These are phyloP conservation scores for Holothuria glaberrima DNA, from an alignment of 35 echinoderm and acorn worm species.

Conservation along the genomic window DNA sequence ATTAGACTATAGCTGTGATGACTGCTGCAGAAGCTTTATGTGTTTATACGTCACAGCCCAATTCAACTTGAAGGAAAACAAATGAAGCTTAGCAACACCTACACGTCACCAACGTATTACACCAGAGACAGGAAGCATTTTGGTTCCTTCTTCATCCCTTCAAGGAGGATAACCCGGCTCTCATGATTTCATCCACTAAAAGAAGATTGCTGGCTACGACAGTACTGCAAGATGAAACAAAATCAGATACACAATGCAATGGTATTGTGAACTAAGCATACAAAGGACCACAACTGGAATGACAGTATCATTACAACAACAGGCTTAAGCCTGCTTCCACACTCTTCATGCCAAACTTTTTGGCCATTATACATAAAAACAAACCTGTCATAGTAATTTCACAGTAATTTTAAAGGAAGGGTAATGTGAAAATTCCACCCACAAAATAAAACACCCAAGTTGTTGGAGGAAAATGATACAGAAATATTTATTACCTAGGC, in stretches of 20 bases:
- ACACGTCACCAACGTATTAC: conserved; percentile 35
- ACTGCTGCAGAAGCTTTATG: too few species aligned
- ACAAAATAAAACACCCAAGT: too few species aligned
- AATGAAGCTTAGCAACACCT: background rate
- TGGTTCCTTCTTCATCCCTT: conserved; percentile 64
- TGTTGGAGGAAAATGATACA: too few species aligned
- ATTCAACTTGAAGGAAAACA: too few species aligned
- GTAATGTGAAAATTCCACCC: too few species aligned
- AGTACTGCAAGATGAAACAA: conserved; percentile 71
- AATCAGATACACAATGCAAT: background rate
- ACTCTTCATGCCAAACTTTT: background rate
- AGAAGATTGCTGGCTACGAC: conserved; percentile 95
- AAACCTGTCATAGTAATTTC: too few species aligned
- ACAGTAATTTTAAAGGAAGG: too few species aligned
- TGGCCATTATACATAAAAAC: background rate
- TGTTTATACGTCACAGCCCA: too few species aligned
- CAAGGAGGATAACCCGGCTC: conserved; percentile 92
- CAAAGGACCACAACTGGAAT: background rate
- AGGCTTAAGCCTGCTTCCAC: too few species aligned
- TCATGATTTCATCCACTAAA: conserved; percentile 98
- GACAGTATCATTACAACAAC: too few species aligned
- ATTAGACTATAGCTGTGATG: too few species aligned
- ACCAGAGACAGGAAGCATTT: background rate
- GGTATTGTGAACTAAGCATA: background rate
- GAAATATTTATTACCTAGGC: too few species aligned